A percentile compares a stretch with the other conserved stretches of the same genome.
These are phyloP conservation scores for Actenoides lindsayi DNA, from an alignment of 2,113 vertebrate genomes.

Conservation along the genomic window DNA sequence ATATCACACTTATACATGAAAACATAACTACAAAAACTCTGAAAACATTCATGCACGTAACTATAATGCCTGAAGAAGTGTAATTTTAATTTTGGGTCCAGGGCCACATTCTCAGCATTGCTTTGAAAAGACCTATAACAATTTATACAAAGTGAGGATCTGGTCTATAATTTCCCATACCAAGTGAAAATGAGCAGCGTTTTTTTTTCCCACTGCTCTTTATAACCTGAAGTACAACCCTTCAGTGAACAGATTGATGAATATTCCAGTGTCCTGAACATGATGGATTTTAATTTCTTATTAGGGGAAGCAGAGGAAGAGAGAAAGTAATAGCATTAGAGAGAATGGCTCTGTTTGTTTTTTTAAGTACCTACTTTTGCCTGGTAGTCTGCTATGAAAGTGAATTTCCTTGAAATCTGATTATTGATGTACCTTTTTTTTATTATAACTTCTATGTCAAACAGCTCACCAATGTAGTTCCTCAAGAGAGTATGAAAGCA, in stretches of 20 bases:
- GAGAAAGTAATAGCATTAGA: constrained; percentile 21
- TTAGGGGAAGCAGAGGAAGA: constrained; percentile 45
- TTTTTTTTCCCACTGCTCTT: not conserved
- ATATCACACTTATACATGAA: not conserved
- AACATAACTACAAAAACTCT: not conserved
- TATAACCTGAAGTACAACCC: not conserved
- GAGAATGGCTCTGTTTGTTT: constrained; percentile 30
- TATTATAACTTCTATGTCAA: not conserved
- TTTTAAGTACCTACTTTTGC: constrained; percentile 20
- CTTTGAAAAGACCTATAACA: not conserved
- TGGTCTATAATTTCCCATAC: not conserved
- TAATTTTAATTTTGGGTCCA: not conserved
- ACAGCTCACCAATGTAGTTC: not conserved
- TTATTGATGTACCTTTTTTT: not conserved
- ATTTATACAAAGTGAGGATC: not conserved
- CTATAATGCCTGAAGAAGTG: not conserved
- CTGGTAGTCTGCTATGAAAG: constrained; percentile 21
- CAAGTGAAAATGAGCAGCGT: not conserved
- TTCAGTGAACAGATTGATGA: constrained; percentile 33
- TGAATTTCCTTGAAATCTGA: constrained; percentile 49
- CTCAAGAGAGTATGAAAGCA: not conserved
- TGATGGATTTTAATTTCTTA: constrained; percentile 62
- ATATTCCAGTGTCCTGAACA: constrained; percentile 27
- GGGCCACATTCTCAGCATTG: not conserved
- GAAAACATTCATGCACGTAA: not conserved